phyloP scores from a whole-genome alignment of 2,113 vertebrate species.

The Lophura nycthemera region DNA sequence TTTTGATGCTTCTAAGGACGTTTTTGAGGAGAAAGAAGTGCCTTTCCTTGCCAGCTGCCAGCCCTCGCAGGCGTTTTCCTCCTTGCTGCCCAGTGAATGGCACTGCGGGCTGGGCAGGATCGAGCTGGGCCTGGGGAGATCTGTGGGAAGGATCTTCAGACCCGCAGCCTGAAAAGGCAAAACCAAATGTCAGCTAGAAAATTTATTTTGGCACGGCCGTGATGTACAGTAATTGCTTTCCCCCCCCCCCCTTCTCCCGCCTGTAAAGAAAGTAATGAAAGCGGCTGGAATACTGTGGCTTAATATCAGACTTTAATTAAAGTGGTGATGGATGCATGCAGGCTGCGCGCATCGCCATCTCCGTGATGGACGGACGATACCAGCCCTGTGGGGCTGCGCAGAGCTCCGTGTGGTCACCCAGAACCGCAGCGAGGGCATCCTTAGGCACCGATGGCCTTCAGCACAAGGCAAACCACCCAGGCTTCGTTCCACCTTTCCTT shows the following conservation, averaged over 20 bases:
- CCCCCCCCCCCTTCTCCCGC: neutral
- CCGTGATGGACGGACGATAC: neutral
- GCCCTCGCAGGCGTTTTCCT: rapidly evolving
- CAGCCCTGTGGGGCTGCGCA: rapidly evolving
- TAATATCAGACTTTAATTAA: conserved; percentile 63
- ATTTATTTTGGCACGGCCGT: conserved; percentile 55
- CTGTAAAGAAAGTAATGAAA: conserved; percentile 46
- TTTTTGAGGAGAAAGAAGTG: neutral
- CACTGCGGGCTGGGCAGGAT: neutral
- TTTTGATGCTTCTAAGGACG: neutral
- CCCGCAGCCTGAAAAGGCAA: neutral
- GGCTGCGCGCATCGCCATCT: rapidly evolving
- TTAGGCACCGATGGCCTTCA: neutral
- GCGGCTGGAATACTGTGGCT: conserved; percentile 17
- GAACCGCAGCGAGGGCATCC: neutral
- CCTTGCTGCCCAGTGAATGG: neutral
- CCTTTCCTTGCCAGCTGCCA: neutral
- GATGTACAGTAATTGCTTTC: conserved; percentile 43
- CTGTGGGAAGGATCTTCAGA: neutral
- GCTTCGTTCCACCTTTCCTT: neutral
- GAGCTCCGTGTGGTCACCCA: rapidly evolving
- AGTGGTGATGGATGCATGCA: neutral
- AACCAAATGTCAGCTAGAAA: neutral
- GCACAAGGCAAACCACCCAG: neutral
- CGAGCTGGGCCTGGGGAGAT: neutral